These are phyloP conservation scores for Neoitamus cyanurus DNA, from an alignment of 2,888 invertebrate genomes.

Conservation along the genomic window DNA sequence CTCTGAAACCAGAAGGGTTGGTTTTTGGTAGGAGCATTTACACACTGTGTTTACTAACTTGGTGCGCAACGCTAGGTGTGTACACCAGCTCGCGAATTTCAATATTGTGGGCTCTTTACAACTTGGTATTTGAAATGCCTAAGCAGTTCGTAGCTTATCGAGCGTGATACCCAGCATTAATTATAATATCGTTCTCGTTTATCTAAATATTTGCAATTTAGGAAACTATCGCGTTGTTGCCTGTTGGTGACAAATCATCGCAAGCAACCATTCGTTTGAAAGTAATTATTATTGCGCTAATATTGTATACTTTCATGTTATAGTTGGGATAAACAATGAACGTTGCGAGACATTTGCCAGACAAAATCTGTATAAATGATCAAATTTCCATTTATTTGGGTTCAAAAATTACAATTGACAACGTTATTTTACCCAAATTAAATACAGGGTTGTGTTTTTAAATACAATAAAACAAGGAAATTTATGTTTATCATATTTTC, in stretches of 20 bases:
- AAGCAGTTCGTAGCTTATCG: neutral
- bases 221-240: neutral
- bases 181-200: neutral
- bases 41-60: neutral
- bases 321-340: no score
- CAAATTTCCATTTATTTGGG: no score
- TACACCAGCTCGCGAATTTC: neutral
- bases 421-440: no score
- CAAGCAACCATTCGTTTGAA: neutral
- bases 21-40: neutral
- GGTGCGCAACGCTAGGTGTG: neutral
- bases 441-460: no score
- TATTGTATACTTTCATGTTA: no score
- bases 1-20: conserved; percentile 10
- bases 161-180: neutral
- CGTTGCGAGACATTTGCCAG: no score
- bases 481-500: no score
- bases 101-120: neutral
- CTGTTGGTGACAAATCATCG: neutral
- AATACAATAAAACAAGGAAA: no score
- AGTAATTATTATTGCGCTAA: neutral
- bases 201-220: neutral
- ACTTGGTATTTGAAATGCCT: neutral
- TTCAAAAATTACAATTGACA: no score
- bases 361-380: no score